Conservation (phyloP, 1,140 invertebrate species). For the Drosophila sechellia region DNA sequence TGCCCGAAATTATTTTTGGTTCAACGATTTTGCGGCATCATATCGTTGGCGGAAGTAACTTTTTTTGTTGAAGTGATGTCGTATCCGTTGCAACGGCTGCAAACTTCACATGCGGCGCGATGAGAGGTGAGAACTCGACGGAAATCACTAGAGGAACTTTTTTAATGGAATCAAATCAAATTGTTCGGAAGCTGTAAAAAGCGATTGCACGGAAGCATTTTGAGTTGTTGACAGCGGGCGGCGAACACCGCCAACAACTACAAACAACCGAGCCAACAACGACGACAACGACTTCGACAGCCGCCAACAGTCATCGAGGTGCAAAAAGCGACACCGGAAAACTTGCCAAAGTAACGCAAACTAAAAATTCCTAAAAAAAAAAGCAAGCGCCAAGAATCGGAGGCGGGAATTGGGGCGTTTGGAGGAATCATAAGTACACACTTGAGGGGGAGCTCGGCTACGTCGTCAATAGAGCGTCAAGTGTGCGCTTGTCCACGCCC, state of each 20-base stretch:
- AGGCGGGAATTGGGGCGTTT: constrained; percentile 26
- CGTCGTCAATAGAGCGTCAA: constrained; percentile 72
- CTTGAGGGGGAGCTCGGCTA: constrained; percentile 56
- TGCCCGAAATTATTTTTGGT: neutral
- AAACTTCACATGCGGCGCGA: constrained; percentile 40
- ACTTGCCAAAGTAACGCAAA: constrained; percentile 67
- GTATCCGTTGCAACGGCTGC: constrained; percentile 49
- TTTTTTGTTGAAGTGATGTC: constrained; percentile 9
- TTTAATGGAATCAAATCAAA: constrained; percentile 84
- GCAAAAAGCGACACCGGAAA: constrained; percentile 69
- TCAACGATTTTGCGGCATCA: neutral
- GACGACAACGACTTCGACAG: constrained; percentile 42
- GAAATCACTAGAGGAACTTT: constrained; percentile 83
- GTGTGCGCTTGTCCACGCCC: constrained; percentile 71
- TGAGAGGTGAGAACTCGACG: constrained; percentile 35
- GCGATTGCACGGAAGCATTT: constrained; percentile 83
- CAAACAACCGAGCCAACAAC: constrained; percentile 6
- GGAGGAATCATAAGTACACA: constrained; percentile 68
- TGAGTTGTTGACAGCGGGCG: constrained; percentile 72
- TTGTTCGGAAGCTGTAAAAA: constrained; percentile 84
- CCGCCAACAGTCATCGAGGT: constrained; percentile 69
- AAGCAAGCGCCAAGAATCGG: neutral
- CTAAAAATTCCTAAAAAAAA: constrained; percentile 51
- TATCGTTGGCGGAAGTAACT: neutral
- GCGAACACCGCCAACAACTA: constrained; percentile 37